phyloP scores from a whole-genome alignment of 2,113 vertebrate genomes.

The Varanus komodoensis region DNA sequence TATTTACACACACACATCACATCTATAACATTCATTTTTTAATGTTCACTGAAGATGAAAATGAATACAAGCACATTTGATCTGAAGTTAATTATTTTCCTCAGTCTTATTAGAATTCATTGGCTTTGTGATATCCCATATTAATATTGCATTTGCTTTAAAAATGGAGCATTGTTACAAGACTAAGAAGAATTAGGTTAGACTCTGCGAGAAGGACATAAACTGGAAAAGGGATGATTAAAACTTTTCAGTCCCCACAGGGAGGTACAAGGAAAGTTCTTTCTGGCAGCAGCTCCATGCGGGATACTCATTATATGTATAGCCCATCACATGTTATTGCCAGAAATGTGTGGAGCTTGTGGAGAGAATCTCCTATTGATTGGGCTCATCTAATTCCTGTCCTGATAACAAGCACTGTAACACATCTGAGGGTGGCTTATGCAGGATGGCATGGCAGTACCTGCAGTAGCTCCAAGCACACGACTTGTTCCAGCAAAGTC shows the following conservation, averaged over 20 bases:
- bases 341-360: not conserved
- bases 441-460: not conserved
- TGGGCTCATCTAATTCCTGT: not conserved
- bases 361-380: not conserved
- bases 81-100: slow-evolving; percentile 53
- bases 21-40: slow-evolving; percentile 57
- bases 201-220: slow-evolving; percentile 2
- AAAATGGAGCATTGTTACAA: slow-evolving; percentile 16
- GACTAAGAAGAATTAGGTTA: slow-evolving; percentile 32
- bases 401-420: not conserved
- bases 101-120: slow-evolving; percentile 35
- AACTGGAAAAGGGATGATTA: slow-evolving; percentile 1
- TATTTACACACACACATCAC: slow-evolving; percentile 28
- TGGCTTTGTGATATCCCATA: slow-evolving; percentile 42
- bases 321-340: not conserved
- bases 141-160: slow-evolving; percentile 28
- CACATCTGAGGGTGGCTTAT: not conserved
- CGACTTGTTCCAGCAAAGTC: not conserved
- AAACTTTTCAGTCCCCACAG: not conserved
- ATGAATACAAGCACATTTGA: slow-evolving; percentile 45
- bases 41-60: slow-evolving; percentile 49
- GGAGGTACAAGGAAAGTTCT: not conserved
- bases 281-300: not conserved
- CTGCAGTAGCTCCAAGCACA: not conserved
- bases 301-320: not conserved